phyloP scores from a whole-genome alignment of 2,113 vertebrate genomes.

The Motacilla alba region DNA sequence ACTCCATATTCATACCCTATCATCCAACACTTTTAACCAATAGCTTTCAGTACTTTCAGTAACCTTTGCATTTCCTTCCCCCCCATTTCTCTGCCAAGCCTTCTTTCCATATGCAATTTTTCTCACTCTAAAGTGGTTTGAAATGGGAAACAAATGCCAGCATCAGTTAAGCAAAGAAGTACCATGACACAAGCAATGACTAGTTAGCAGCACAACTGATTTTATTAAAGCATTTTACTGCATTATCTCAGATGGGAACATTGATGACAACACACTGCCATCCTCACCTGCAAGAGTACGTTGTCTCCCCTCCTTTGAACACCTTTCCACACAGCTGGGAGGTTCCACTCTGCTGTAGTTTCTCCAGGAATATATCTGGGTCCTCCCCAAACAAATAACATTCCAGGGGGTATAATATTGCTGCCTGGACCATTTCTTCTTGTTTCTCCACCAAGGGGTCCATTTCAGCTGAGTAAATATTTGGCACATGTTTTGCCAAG shows the following conservation, averaged over 20 bases:
- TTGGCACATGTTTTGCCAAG: conserved; percentile 88
- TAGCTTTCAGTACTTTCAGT: neutral
- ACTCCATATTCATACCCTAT: neutral
- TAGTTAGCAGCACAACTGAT: neutral
- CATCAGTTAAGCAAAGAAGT: neutral
- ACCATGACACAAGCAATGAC: neutral
- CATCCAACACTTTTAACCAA: neutral
- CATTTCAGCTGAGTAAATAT: conserved; percentile 85
- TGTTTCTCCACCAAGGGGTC: conserved; percentile 81
- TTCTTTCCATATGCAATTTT: neutral
- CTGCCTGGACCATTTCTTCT: conserved; percentile 79
- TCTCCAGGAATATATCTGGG: conserved; percentile 85
- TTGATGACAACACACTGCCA: neutral
- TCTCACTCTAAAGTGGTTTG: neutral
- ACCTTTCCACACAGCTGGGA: conserved; percentile 94
- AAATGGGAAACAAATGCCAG: neutral
- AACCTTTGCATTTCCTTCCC: neutral
- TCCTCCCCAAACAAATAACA: conserved; percentile 91
- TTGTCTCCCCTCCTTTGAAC: conserved; percentile 96
- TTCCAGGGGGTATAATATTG: conserved; percentile 85
- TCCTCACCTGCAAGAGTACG: conserved; percentile 95
- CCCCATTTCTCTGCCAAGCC: neutral
- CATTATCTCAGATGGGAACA: neutral
- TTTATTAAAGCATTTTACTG: neutral
- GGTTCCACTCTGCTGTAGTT: conserved; percentile 83